phyloP scores from a whole-genome alignment of 2,113 vertebrate genomes.

The Anolis carolinensis region DNA sequence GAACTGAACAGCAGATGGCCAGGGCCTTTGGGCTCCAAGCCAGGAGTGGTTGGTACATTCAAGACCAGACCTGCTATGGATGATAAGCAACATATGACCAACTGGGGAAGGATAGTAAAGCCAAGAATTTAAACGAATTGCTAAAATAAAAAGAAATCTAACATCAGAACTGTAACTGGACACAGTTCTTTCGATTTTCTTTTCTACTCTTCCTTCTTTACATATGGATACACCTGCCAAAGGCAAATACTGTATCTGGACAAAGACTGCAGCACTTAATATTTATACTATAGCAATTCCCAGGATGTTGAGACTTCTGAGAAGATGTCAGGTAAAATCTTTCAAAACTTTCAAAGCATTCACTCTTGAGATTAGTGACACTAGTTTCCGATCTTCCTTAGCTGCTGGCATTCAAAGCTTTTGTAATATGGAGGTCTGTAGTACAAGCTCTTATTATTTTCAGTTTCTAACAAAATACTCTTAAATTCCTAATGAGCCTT shows the following conservation, averaged over 20 bases:
- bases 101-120: slow-evolving; percentile 24
- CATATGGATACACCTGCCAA: slow-evolving; percentile 29
- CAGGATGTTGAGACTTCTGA: neutral
- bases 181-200: neutral
- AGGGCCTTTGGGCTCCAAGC: slow-evolving; percentile 30
- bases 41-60: slow-evolving; percentile 23
- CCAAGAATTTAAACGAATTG: slow-evolving; percentile 30
- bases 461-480: neutral
- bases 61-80: slow-evolving; percentile 29
- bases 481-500: neutral
- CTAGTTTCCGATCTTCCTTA: neutral
- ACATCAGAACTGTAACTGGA: neutral
- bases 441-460: neutral
- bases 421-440: neutral
- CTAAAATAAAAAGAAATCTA: slow-evolving; percentile 14
- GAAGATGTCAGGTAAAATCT: slow-evolving; percentile 6
- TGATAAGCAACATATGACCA: slow-evolving; percentile 38
- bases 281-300: slow-evolving; percentile 13
- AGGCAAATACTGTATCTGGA: slow-evolving; percentile 9
- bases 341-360: neutral
- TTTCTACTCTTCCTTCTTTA: slow-evolving; percentile 5
- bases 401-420: neutral
- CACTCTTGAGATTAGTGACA: neutral
- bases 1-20: slow-evolving; percentile 30
- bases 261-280: neutral